Conservation (phyloP, 2,113 vertebrate genomes). For the Macrotus californicus region DNA sequence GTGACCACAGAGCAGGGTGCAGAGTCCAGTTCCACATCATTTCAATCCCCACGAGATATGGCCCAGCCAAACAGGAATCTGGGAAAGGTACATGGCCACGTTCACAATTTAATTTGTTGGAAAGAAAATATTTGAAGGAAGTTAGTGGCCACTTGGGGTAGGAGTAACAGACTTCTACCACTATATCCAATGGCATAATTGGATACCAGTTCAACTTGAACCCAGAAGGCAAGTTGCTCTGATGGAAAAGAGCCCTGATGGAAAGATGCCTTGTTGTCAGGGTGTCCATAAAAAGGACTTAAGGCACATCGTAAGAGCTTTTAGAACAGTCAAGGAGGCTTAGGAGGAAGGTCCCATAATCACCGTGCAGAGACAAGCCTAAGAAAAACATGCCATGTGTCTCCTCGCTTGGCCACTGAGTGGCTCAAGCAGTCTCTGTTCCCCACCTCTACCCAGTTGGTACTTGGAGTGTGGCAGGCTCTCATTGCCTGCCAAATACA, state of each 20-base stretch:
- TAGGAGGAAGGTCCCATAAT: not conserved
- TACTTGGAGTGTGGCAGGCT: not conserved
- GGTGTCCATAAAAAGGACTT: not conserved
- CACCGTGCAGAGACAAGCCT: not conserved
- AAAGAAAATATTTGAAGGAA: not conserved
- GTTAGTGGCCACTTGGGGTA: not conserved
- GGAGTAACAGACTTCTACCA: not conserved
- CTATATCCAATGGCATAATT: not conserved
- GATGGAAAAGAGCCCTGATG: not conserved
- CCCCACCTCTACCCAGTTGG: not conserved
- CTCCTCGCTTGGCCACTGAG: not conserved
- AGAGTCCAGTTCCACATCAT: not conserved
- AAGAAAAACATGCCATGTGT: not conserved
- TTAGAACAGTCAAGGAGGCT: not conserved
- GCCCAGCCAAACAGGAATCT: not conserved
- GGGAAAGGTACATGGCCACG: not conserved
- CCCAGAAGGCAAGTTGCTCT: not conserved
- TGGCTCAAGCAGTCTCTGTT: not conserved
- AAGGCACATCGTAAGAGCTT: not conserved
- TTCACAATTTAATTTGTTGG: not conserved
- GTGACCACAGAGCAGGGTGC: not conserved
- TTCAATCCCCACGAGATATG: not conserved
- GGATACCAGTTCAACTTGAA: not conserved
- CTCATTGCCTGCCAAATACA: not conserved
- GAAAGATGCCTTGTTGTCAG: not conserved